Evolutionary conservation across 2,888 invertebrate genomes (phyloP).

Genomic region (Nycteola revayana): DNA sequence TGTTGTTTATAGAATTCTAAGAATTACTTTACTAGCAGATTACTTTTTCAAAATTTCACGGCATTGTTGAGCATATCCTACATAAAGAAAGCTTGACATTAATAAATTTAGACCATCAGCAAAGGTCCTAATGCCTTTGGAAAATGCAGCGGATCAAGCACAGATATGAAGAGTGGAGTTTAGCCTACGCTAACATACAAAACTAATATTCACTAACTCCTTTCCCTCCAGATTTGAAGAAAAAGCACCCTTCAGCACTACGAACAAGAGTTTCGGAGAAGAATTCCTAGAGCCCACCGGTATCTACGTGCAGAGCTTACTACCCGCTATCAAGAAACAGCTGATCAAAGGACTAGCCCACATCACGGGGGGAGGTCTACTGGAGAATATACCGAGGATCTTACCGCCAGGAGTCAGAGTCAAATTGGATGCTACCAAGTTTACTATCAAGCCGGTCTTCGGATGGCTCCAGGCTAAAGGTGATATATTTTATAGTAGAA

Average conservation of each 20-base stretch:
- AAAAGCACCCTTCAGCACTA: constrained; percentile 63
- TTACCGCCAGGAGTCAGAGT: constrained; percentile 86
- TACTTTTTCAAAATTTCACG: too few relatives aligned
- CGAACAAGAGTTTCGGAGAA: constrained; percentile 82
- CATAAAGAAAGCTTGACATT: too few relatives aligned
- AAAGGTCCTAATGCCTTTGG: too few relatives aligned
- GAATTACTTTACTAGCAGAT: too few relatives aligned
- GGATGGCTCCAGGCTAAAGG: constrained; percentile 92
- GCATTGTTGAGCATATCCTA: too few relatives aligned
- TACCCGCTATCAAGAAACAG: constrained; percentile 86
- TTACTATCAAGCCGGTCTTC: constrained; percentile 90
- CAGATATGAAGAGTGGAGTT: too few relatives aligned
- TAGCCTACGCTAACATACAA: too few relatives aligned
- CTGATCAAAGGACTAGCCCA: constrained; percentile 94
- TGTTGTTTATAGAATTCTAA: too few relatives aligned
- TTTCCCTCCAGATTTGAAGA: constrained; percentile 52
- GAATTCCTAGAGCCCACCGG: constrained; percentile 93
- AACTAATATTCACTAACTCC: too few relatives aligned
- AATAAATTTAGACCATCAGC: too few relatives aligned
- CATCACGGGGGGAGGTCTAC: constrained; percentile 95
- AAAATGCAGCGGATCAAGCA: too few relatives aligned
- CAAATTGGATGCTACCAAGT: constrained; percentile 86
- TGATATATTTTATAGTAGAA: constrained; percentile 33
- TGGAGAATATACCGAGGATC: constrained; percentile 93
- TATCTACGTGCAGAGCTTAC: constrained; percentile 90